Percentiles rank a stretch among this genome's conserved stretches.
Evolutionary conservation across 2,888 invertebrate genomes (phyloP).

Genomic region (Gandaritis pyraliata): DNA sequence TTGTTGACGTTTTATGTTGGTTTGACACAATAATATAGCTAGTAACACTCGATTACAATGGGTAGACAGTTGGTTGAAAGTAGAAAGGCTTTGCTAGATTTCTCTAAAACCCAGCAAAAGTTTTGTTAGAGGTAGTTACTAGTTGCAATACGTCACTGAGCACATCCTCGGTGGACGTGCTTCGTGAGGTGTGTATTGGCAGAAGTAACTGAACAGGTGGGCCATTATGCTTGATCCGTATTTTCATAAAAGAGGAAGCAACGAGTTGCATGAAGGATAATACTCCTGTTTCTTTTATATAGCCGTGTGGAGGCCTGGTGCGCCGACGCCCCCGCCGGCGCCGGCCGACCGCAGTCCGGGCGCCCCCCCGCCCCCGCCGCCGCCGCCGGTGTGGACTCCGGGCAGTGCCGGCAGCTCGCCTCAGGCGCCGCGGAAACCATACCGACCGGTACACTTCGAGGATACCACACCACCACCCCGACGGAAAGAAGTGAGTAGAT

Average conservation of each 20-base stretch:
- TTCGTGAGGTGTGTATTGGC: too few relatives aligned
- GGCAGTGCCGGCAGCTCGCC: slow-evolving; percentile 89
- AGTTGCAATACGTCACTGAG: too few relatives aligned
- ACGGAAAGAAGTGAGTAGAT: slow-evolving; percentile 65
- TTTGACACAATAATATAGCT: neutral
- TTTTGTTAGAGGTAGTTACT: too few relatives aligned
- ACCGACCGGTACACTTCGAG: slow-evolving; percentile 89
- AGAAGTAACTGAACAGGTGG: too few relatives aligned
- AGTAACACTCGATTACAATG: neutral
- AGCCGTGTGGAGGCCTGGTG: slow-evolving; percentile 80
- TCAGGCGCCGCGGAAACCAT: slow-evolving; percentile 89
- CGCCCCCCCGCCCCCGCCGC: slow-evolving; percentile 83
- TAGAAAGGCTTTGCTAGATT: neutral
- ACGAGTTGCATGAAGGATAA: neutral
- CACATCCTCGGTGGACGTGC: too few relatives aligned
- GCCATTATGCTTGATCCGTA: too few relatives aligned
- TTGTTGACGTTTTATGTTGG: slow-evolving; percentile 30
- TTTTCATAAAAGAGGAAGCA: too few relatives aligned
- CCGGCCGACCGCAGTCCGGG: slow-evolving; percentile 71
- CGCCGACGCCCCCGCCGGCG: slow-evolving; percentile 65
- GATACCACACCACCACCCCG: slow-evolving; percentile 75
- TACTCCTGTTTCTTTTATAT: slow-evolving; percentile 34
- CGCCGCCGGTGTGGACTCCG: slow-evolving; percentile 92
- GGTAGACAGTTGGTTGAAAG: neutral
- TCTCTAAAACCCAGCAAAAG: too few relatives aligned